Percentiles rank a stretch among this genome's conserved stretches.
Evolutionary conservation across 2,113 vertebrate species (phyloP).

Genomic region (Sinocyclocheilus grahami): DNA sequence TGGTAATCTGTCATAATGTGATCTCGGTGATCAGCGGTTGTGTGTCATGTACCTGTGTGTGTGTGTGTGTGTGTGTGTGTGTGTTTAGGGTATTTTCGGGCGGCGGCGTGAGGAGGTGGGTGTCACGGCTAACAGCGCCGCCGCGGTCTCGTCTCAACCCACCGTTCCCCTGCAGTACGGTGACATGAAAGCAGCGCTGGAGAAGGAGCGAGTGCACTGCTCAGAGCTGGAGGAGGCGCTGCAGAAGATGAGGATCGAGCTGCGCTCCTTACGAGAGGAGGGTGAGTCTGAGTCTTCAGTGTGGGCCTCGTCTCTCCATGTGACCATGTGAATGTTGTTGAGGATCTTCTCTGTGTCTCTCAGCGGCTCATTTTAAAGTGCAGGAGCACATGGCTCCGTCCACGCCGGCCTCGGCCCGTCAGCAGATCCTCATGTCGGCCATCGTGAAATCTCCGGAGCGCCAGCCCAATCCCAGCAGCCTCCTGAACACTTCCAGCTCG

Average conservation of each 20-base stretch:
- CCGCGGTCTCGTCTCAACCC: constrained; percentile 60
- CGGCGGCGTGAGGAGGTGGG: constrained; percentile 91
- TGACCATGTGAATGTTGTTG: not conserved
- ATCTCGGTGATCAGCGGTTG: not conserved
- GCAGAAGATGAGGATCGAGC: constrained; percentile 97
- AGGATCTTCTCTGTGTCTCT: constrained; percentile 59
- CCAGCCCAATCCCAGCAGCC: constrained; percentile 91
- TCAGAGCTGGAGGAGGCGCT: constrained; percentile 95
- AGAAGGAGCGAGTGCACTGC: constrained; percentile 95
- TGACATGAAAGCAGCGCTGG: constrained; percentile 95
- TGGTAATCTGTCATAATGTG: not conserved
- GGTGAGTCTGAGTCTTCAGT: constrained; percentile 77
- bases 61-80: constrained; percentile 43
- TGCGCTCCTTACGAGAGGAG: constrained; percentile 93
- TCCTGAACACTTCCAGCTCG: constrained; percentile 82
- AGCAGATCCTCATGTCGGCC: constrained; percentile 98
- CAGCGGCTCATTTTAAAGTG: constrained; percentile 94
- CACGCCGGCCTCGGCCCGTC: constrained; percentile 91
- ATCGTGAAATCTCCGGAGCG: constrained; percentile 96
- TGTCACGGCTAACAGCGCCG: constrained; percentile 69
- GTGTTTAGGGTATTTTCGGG: constrained; percentile 93
- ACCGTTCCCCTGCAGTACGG: constrained; percentile 92
- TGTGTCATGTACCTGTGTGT: constrained; percentile 17
- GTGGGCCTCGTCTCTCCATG: too few species aligned
- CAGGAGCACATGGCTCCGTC: constrained; percentile 87